Evolutionary conservation across 2,797 vertebrate genomes (phyloP), one percentile per base, ranked within the genome.

Genomic region (Sebastes nivosus): DNA sequence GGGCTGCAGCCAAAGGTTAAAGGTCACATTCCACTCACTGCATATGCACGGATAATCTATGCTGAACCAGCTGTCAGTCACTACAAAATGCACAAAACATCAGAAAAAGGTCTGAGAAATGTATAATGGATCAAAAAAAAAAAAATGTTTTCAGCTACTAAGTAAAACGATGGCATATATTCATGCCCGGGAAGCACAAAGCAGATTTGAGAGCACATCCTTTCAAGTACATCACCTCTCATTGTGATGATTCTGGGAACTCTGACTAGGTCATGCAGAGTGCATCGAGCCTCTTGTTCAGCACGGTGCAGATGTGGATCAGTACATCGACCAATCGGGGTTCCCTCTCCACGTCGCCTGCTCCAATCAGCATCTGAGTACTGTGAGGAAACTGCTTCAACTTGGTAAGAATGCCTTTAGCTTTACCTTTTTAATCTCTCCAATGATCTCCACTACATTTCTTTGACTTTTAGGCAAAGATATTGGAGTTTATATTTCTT

Each of bases 261-360:
- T 75, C 18, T 82, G 75, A 93, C 46, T 86, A 99, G 98, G 97
- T 91, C 95, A 97, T 1, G n/a, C 88, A 36, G 93, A 95, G 59
- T 98, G 97, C 89, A 89, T 97, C 0, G 95, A 96, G 72, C 42
- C 88, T 36, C 96, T 98, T 0, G 84, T 85, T 0, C 89, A 92
- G 84, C 42, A 46, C 12, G 97, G 97, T 2, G 94, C 89, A 25
- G 92, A 96, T 75, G 90, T 97, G 83, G 95, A 99, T 83, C 92
- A 95, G 79, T 79, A 88, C 46, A 83, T 96, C 61, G 88, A 88
- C n/a, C 92, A 94, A 29, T 87, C 95, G 71, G 97, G 97, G n/a
- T 95, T 96, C 22, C 97, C 97, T 0, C 95, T 98, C 1, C 96
- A 97, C 13, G 75, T 94, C 1, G 97, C 97, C 20, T 97, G 97